Evolutionary conservation across 1,140 invertebrate genomes (phyloP), one percentile per base, ranked within the genome.

Genomic region (Caerostris extrusa): DNA sequence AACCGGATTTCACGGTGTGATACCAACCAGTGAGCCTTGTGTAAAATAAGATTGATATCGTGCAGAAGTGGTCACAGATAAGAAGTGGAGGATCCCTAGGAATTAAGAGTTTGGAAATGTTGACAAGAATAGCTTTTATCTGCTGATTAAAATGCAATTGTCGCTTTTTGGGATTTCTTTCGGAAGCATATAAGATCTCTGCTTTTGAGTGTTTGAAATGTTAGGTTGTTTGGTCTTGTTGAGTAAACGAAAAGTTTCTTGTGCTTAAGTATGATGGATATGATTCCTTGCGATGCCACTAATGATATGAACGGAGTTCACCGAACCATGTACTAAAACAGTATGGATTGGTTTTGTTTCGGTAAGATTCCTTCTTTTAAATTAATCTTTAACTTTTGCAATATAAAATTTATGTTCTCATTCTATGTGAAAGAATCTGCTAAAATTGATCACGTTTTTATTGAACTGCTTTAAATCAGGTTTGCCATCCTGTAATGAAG

Each of bases 281-380:
- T 8, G 7, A 19, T 12, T 67, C 90, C 90, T 67, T 92, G 90
- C 17, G 90, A 92, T 56, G 90, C 90, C 0, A 92, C 90, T 12
- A 85, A 92, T 19, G 82, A 85, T 57, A 77, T 85, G 14, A 83
- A 85, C 60, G 90, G 90, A 19, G 77, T 85, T 85, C 90, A 92
- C 19, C 10, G 90, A 64, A 92, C 82, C 10, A 92, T 92, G 90
- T 92, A 92, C 69, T 92, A 17, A 85, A n/a, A 7, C 2, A 85
- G 19, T 3, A 58, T 85, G 57, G 57, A 57, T 57, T n/a, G 14
- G 10, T 19, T 53, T 53, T 34, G 5, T n/a, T 19, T 53, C 5
- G 34, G 57, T 87, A 64, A 64, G 60, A 57, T 2, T 56, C 0
- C 34, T 34, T 34, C 0, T 34, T 34, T 34, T 34, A 34, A 34